Evolutionary conservation across 35 echinoderm and acorn worm genomes (phyloP), one percentile per base, ranked within the genome.

Genomic region (Apostichopus japonicus): DNA sequence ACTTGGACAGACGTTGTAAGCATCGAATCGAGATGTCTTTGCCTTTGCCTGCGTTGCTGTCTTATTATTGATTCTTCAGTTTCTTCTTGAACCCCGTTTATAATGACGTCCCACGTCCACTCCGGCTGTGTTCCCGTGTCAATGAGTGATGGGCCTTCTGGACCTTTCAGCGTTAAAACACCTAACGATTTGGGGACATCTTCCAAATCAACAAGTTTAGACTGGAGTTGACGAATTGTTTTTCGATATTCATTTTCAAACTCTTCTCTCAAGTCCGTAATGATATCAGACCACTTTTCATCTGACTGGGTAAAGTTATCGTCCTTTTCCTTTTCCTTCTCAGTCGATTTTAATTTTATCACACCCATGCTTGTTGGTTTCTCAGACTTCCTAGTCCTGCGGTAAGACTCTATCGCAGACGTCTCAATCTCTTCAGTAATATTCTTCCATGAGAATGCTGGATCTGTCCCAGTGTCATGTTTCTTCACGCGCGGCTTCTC

Each of bases 21-120:
- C 86, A 89, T 89, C 62, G 67, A 89, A 53, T 89, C 86, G 52
- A 89, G 86, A 72, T 89, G 59, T 53, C 33, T 73, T 23, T 89
- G 86, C 16, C 86, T 67, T 72, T 89, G 59, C 17, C 15, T 73
- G 71, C 86, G 56, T 52, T 59, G 56, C 6, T 65, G 86, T 33
- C 86, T 57, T 24, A 33, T 65, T 10, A 89, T 9, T 15, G 86
- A 65, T 17, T 91, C 55, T 91, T 91, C 90, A 77, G 90, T 91
- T 91, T 91, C 90, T 79, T 91, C 90, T 67, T 91, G 90, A 24
- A 91, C 54, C n/a, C 8, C 79, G 56, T 91, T 77, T 77, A 91
- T 53, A 24, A 91, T 78, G 14, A 61, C 90, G 52, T 58, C 54
- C 90, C 90, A 91, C 6, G 44, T 14, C 44, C 51, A 61, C n/a